These are phyloP conservation scores for Drosophila ironensis DNA, from an alignment of 1,140 invertebrate species.

Conservation along the genomic window DNA sequence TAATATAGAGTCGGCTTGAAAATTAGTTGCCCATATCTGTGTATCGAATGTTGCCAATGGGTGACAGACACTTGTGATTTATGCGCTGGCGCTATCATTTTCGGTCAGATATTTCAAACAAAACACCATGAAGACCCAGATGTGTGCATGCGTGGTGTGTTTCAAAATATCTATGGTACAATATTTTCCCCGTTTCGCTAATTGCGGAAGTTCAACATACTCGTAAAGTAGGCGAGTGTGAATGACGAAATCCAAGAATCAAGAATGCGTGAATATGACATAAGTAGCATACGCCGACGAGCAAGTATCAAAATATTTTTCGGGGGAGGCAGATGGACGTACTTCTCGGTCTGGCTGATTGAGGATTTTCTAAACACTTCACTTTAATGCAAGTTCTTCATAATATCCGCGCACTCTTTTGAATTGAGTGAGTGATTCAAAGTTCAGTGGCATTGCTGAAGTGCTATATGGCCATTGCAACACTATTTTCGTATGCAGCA, in stretches of 20 bases:
- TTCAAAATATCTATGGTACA: conserved; percentile 32
- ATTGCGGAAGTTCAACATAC: conserved; percentile 39
- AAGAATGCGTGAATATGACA: conserved; percentile 22
- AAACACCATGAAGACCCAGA: conserved; percentile 16
- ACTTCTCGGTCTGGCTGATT: conserved; percentile 9
- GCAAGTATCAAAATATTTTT: conserved; percentile 38
- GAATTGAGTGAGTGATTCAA: conserved; percentile 32
- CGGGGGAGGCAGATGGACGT: neutral
- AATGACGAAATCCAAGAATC: conserved; percentile 27
- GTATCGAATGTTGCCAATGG: conserved; percentile 4
- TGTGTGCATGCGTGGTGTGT: conserved; percentile 19
- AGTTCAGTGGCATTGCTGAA: conserved; percentile 41
- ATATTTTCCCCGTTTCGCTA: conserved; percentile 33
- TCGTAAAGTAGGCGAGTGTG: conserved; percentile 17
- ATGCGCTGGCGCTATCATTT: conserved; percentile 11
- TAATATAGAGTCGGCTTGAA: neutral
- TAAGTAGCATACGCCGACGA: too few relatives aligned
- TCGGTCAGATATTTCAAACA: conserved; percentile 7
- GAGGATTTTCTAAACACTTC: conserved; percentile 44
- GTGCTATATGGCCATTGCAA: conserved; percentile 46
- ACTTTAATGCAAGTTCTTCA: conserved; percentile 47
- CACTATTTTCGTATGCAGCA: conserved; percentile 13
- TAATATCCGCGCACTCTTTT: conserved; percentile 32
- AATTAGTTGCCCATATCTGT: conserved; percentile 20
- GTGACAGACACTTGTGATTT: conserved; percentile 17